Evolutionary conservation across 2,113 vertebrate species (phyloP).

Genomic region (Callipepla squamata): DNA sequence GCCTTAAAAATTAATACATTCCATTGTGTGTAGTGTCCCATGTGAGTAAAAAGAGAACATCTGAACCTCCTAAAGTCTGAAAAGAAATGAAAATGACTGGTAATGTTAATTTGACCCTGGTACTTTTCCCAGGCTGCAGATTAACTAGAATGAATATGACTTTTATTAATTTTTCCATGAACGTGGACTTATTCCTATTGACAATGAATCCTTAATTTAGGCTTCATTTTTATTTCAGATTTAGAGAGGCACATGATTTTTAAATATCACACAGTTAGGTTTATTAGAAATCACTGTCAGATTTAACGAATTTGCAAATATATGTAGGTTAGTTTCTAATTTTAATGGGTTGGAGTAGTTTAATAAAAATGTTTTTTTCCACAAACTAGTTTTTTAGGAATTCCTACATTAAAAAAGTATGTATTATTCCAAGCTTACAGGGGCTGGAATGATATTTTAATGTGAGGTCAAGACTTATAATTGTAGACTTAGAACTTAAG

Average conservation of each 20-base stretch:
- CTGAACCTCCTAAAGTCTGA: neutral
- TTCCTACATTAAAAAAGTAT: neutral
- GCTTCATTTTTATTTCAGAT: neutral
- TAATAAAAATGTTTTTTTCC: neutral
- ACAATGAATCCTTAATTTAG: neutral
- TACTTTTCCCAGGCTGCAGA: neutral
- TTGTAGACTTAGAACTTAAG: neutral
- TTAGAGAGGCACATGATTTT: neutral
- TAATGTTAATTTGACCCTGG: neutral
- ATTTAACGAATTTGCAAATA: neutral
- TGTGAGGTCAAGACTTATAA: neutral
- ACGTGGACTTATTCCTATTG: neutral
- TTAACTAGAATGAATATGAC: neutral
- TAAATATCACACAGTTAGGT: neutral
- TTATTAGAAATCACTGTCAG: neutral
- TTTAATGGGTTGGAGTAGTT: neutral
- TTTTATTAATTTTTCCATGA: neutral
- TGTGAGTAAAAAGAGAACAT: neutral
- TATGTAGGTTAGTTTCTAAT: neutral
- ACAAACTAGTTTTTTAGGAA: neutral
- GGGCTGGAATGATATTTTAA: neutral
- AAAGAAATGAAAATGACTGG: neutral
- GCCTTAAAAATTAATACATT: neutral
- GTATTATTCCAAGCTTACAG: neutral
- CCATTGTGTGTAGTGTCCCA: neutral